phyloP scores from a whole-genome alignment of 2,888 invertebrate species.

The Heliconius ethilla region DNA sequence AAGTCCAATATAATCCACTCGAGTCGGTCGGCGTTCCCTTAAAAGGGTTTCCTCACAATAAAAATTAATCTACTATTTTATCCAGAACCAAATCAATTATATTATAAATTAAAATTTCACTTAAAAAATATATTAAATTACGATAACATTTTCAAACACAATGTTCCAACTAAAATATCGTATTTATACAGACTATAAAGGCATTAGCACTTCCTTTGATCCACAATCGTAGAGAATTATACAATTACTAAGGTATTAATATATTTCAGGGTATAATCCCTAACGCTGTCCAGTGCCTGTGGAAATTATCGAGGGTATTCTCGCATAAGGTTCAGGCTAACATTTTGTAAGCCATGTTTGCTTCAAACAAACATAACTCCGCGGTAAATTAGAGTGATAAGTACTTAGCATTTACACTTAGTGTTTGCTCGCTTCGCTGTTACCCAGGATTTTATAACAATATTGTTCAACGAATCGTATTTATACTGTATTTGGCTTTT shows the following conservation, averaged over 20 bases:
- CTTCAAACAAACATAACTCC: slow-evolving; percentile 2
- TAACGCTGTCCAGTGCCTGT: slow-evolving; percentile 1
- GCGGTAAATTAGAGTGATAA: slow-evolving; percentile 21
- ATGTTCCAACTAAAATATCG: no score
- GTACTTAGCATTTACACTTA: slow-evolving; percentile 2
- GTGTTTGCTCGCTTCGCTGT: slow-evolving; percentile 8
- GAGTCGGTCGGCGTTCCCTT: no score
- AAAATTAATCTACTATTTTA: no score
- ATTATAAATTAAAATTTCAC: no score
- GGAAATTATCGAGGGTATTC: slow-evolving; percentile 10
- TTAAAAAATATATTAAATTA: no score
- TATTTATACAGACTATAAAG: neutral
- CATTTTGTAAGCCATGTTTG: slow-evolving; percentile 8
- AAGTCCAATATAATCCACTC: neutral
- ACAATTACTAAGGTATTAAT: neutral
- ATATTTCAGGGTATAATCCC: slow-evolving; percentile 13
- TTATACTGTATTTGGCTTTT: neutral
- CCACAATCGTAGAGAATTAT: neutral
- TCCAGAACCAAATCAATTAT: no score
- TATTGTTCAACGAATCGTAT: neutral
- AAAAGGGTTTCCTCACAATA: no score
- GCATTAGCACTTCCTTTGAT: no score
- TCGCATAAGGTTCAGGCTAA: neutral
- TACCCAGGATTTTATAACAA: slow-evolving; percentile 2
- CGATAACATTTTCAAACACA: no score